Evolutionary conservation across 2,113 vertebrate genomes (phyloP).

Genomic region (Barbus barbus): DNA sequence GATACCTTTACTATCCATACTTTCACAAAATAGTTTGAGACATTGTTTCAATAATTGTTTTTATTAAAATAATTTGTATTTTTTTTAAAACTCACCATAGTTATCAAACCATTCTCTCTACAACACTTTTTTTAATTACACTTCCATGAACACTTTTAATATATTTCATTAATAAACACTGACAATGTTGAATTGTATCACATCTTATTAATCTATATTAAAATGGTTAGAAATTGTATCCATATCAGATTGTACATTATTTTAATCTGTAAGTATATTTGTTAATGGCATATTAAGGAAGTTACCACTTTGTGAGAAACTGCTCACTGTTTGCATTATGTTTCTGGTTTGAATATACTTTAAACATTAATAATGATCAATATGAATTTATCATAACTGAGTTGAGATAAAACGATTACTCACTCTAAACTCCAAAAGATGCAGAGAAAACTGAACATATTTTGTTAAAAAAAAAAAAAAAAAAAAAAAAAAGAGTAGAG

Average conservation of each 20-base stretch:
- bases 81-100: not conserved
- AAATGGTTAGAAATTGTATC: not conserved
- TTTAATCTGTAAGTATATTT: not conserved
- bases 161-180: not conserved
- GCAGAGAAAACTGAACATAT: not conserved
- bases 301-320: too few species aligned
- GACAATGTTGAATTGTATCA: not conserved
- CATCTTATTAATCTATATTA: too few species aligned
- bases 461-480: too few species aligned
- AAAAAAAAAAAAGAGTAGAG: not conserved
- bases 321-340: not conserved
- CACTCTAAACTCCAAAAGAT: not conserved
- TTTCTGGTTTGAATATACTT: not conserved
- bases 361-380: not conserved
- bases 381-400: not conserved
- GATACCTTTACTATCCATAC: not conserved
- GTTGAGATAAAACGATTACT: not conserved
- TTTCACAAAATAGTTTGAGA: not conserved
- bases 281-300: not conserved
- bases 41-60: not conserved
- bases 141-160: not conserved
- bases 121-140: not conserved
- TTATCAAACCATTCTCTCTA: not conserved
- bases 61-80: not conserved
- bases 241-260: not conserved